Evolutionary conservation across 2,797 vertebrate species (phyloP).

Genomic region (Pseudomugil gertrudae): DNA sequence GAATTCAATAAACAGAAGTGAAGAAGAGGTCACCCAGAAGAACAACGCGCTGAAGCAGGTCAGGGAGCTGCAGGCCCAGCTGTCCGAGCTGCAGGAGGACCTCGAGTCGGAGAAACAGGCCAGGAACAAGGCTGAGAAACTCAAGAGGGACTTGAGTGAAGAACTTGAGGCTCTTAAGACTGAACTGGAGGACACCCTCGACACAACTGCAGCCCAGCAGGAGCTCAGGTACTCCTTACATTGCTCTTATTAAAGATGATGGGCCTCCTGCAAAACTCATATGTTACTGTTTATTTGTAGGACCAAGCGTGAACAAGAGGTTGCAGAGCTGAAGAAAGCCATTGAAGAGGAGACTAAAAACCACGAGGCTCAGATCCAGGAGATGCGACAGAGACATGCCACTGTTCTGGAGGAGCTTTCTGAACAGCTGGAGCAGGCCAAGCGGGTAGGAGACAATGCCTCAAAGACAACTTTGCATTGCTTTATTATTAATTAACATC

Average conservation of each 20-base stretch:
- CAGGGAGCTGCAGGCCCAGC: slow-evolving; percentile 94
- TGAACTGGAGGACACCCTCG: slow-evolving; percentile 95
- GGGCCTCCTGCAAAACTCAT: not conserved
- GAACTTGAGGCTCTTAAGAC: slow-evolving; percentile 97
- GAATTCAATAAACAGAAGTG: slow-evolving; percentile 83
- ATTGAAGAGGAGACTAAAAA: slow-evolving; percentile 96
- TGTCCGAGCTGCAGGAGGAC: slow-evolving; percentile 95
- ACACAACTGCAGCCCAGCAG: slow-evolving; percentile 97
- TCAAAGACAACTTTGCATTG: not conserved
- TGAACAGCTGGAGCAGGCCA: slow-evolving; percentile 96
- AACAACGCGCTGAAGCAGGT: slow-evolving; percentile 94
- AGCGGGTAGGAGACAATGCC: slow-evolving; percentile 82
- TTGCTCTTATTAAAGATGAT: not conserved
- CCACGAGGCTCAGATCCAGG: slow-evolving; percentile 96
- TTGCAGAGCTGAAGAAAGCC: slow-evolving; percentile 95
- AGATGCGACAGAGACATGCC: slow-evolving; percentile 92
- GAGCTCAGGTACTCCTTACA: slow-evolving; percentile 87
- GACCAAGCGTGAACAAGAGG: slow-evolving; percentile 96
- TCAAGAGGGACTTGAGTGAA: slow-evolving; percentile 95
- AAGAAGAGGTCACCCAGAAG: slow-evolving; percentile 93
- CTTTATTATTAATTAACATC: not conserved
- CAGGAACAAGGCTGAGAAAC: slow-evolving; percentile 96
- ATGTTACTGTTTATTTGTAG: slow-evolving; percentile 65
- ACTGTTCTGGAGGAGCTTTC: slow-evolving; percentile 92
- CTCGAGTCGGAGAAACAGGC: slow-evolving; percentile 93